Evolutionary conservation across 1,140 invertebrate genomes (phyloP), one percentile per base, ranked within the genome.

Genomic region (Drosophila arawakana): DNA sequence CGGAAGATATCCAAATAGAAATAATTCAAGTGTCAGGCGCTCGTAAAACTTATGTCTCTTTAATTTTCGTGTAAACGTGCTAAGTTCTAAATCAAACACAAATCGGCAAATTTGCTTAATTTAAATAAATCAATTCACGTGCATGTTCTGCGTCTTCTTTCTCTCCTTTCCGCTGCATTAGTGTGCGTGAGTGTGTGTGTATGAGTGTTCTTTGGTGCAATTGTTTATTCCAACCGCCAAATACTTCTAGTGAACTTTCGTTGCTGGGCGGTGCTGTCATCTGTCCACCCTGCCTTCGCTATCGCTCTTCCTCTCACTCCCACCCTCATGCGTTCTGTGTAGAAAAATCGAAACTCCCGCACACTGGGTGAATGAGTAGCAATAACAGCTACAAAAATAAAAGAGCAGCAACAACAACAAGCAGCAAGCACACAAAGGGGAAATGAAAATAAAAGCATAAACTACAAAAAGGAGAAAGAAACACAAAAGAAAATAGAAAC

Each of bases 331-430:
- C 57, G 34, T 55, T 60, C 35, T 11, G 61, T 77, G 59, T 77
- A 58, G 61, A 80, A 83, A 83, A 83, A 84, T 84, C 81, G 81
- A 83, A 84, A 77, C 81, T 84, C 68, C 77, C 73, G 68, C 69
- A 83, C 65, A 55, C 44, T 73, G 81, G 59, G 30, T 62, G 35
- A 7, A 44, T 37, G 62, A 58, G 43, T 60, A 35, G 35, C 41
- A 34, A 30, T 47, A 57, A 58, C 25, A 63, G 59, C 44, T 49
- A 11, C 25, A 71, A 75, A 70, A 58, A 70, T 50, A 37, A 10
- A 47, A 55, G 47, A 52, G 39, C 50, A 44, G 63, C 25, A 57
- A 72, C 46, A 47, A 47, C 2, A 18, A 39, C 37, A 43, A 59
- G 15, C 25, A 57, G 35, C 21, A 30, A 43, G 47, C 50, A 71